Evolutionary conservation across 2,113 vertebrate species (phyloP).

Genomic region (Odontesthes bonariensis): DNA sequence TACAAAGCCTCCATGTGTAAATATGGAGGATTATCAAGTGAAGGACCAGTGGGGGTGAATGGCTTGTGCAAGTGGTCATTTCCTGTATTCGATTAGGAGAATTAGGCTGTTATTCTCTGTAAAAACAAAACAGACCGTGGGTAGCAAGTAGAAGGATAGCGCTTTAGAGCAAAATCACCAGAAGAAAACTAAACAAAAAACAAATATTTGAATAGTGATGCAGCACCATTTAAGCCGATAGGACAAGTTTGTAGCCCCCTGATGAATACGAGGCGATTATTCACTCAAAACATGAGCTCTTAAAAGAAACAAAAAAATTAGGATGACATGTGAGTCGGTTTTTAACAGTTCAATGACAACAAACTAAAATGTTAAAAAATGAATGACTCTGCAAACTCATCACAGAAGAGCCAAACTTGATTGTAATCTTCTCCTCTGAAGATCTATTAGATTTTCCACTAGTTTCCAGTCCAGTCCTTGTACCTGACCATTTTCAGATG

Average conservation of each 20-base stretch:
- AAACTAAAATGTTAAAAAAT: too few relatives aligned
- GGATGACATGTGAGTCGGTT: too few relatives aligned
- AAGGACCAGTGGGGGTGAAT: constrained; percentile 56
- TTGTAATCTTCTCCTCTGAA: background rate
- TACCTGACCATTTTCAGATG: background rate
- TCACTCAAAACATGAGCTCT: background rate
- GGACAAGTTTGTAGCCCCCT: background rate
- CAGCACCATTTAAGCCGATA: constrained; percentile 6
- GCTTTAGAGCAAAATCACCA: constrained; percentile 37
- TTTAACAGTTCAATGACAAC: too few relatives aligned
- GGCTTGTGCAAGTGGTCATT: constrained; percentile 67
- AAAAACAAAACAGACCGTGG: constrained; percentile 38
- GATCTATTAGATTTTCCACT: background rate
- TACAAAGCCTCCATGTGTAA: constrained; percentile 48
- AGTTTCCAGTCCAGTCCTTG: background rate
- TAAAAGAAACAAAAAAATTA: background rate
- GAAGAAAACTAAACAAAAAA: constrained; percentile 23
- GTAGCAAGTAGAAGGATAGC: constrained; percentile 32
- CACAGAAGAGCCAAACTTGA: too few relatives aligned
- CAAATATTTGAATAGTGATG: background rate
- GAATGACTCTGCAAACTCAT: too few relatives aligned
- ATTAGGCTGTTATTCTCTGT: constrained; percentile 55
- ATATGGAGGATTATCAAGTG: constrained; percentile 43
- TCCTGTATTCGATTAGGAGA: constrained; percentile 65
- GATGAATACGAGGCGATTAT: background rate